phyloP scores from a whole-genome alignment of 1,140 invertebrate genomes.

The Drosophila sp. region DNA sequence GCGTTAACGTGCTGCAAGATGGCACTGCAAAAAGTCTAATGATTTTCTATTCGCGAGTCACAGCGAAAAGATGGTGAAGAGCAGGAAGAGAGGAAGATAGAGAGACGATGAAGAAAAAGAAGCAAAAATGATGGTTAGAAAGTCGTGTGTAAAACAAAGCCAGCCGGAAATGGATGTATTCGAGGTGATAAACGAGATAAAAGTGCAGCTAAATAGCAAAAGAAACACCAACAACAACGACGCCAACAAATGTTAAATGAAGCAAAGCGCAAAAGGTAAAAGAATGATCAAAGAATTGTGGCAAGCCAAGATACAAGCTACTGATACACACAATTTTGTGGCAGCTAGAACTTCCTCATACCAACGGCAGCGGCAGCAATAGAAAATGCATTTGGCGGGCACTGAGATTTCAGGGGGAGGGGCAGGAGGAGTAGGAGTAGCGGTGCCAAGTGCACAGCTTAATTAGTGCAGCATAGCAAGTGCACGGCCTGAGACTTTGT shows the following conservation, averaged over 20 bases:
- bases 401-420: too few relatives aligned
- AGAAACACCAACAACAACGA: background rate
- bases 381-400: constrained; percentile 6
- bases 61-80: background rate
- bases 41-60: background rate
- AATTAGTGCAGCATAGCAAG: constrained; percentile 57
- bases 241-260: constrained; percentile 11
- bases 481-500: constrained; percentile 58
- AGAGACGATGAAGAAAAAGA: constrained; percentile 1
- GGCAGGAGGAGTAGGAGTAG: background rate
- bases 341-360: constrained; percentile 62
- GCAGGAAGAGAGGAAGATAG: background rate
- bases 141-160: constrained; percentile 22
- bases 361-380: constrained; percentile 23
- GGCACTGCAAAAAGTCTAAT: constrained; percentile 5
- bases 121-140: background rate
- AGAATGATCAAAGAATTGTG: constrained; percentile 38
- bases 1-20: constrained; percentile 32
- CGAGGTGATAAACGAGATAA: constrained; percentile 48
- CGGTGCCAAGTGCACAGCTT: constrained; percentile 53
- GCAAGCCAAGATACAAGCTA: constrained; percentile 49
- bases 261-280: constrained; percentile 4
- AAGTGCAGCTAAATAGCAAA: constrained; percentile 37
- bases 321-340: constrained; percentile 48
- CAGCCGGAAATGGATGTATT: constrained; percentile 46